phyloP scores from a whole-genome alignment of 2,797 vertebrate genomes.

The Buphagus erythrorhynchus region DNA sequence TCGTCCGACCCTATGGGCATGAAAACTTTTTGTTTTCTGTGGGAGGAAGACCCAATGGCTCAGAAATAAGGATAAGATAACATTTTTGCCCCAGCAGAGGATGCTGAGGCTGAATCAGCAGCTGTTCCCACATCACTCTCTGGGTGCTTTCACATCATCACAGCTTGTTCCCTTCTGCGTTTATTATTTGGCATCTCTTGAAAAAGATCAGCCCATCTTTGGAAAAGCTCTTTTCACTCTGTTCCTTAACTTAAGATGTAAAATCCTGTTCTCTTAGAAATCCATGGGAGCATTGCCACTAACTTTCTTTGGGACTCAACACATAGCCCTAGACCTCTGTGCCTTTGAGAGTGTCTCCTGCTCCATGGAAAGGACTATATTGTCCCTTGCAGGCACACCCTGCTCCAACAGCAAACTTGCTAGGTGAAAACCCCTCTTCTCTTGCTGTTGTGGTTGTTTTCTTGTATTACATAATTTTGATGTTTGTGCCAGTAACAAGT shows the following conservation, averaged over 20 bases:
- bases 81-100: background rate
- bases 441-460: background rate
- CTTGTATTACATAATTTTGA: background rate
- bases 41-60: background rate
- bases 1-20: background rate
- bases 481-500: background rate
- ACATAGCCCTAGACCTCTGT: background rate
- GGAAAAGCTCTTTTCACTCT: background rate
- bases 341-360: background rate
- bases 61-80: background rate
- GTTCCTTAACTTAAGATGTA: background rate
- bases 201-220: background rate
- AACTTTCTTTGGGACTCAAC: background rate
- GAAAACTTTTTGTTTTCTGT: background rate
- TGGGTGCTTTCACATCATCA: background rate
- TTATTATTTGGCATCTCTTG: background rate
- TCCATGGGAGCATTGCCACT: background rate
- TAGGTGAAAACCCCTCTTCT: background rate
- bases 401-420: background rate
- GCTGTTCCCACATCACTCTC: background rate
- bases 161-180: background rate
- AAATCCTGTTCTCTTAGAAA: background rate
- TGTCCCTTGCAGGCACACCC: rapidly evolving
- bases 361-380: background rate
- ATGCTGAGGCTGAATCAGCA: background rate